phyloP scores from a whole-genome alignment of 2,113 vertebrate genomes.

The Macquaria ambigua region DNA sequence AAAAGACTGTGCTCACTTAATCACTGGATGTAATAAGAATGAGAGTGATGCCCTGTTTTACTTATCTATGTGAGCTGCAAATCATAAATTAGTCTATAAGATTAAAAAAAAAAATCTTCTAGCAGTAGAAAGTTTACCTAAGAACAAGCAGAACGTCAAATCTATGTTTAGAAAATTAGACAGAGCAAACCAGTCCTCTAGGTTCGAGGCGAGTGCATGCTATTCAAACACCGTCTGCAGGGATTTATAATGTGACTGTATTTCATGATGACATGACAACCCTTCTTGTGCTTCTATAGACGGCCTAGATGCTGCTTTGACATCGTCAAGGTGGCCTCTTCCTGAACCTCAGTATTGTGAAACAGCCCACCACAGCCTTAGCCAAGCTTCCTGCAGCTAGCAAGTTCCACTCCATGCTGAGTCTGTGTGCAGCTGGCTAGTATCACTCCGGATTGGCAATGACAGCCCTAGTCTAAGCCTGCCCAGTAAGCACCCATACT shows the following conservation, averaged over 20 bases:
- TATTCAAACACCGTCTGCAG: neutral
- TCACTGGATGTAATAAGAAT: neutral
- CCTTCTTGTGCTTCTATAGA: neutral
- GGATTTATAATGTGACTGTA: neutral
- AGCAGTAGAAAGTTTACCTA: neutral
- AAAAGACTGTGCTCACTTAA: neutral
- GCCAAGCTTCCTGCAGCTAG: slow-evolving; percentile 48
- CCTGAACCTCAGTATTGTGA: slow-evolving; percentile 54
- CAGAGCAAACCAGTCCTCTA: neutral
- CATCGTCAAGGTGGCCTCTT: slow-evolving; percentile 38
- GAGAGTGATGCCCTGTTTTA: neutral
- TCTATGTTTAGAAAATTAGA: neutral
- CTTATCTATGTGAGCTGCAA: neutral
- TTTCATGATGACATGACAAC: neutral
- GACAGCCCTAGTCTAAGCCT: slow-evolving; percentile 45
- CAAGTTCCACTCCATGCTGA: slow-evolving; percentile 49
- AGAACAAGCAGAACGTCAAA: slow-evolving; percentile 1
- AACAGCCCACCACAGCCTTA: slow-evolving; percentile 18
- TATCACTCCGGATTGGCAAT: slow-evolving; percentile 58
- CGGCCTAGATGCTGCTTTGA: slow-evolving; percentile 1
- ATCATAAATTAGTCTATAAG: neutral
- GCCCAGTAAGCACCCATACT: slow-evolving; percentile 24
- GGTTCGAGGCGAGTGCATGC: neutral
- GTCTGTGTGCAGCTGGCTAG: slow-evolving; percentile 64
- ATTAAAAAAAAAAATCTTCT: neutral